Evolutionary conservation across 2,888 invertebrate species (phyloP), one percentile per base, ranked within the genome.

Genomic region (Polydrusus pterygomalis): DNA sequence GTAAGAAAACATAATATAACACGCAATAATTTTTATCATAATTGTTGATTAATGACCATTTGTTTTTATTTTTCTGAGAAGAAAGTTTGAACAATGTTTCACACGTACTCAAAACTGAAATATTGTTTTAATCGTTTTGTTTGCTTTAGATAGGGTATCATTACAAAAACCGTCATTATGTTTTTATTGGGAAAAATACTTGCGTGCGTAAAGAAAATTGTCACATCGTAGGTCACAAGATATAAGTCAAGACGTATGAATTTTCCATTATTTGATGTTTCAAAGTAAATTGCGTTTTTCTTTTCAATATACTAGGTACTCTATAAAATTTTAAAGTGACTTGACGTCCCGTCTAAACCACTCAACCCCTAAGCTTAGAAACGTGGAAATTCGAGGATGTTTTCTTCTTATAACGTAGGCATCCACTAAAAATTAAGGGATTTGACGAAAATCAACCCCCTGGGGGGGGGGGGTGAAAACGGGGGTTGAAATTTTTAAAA

Each of bases 21-120:
- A 13, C 56, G 56, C 56, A 56, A 56, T 30, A 56, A 56, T 34
- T 56, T 56, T 56, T 56, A 56, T 56, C 30, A 9, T 56, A 56
- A 56, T 56, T 56, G 34, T 9, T 56, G 56, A 56, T 56, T 43
- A 43, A 43, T 43, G 43, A 43, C 34, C n/a, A 15, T 56, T 56
- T 56, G 56, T 56, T 56, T 6, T 34, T 56, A 56, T 56, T 56
- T 56, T 56, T 34, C 34, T 34, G 1, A 34, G 34, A 56, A 54
- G 34, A 56, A 51, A 51, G 18, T 20, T 51, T 10, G 51, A 51
- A 51, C 6, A 56, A 56, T 56, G 56, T 56, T 34, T 7, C 56
- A 56, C 25, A 15, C 34, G 56, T 15, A 13, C 34, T 56, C 9
- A 34, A 56, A 34, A 13, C n/a, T 34, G 34, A 56, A 56, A 56